Evolutionary conservation across 2,113 vertebrate genomes (phyloP).

Genomic region (Rousettus leschenaultii): DNA sequence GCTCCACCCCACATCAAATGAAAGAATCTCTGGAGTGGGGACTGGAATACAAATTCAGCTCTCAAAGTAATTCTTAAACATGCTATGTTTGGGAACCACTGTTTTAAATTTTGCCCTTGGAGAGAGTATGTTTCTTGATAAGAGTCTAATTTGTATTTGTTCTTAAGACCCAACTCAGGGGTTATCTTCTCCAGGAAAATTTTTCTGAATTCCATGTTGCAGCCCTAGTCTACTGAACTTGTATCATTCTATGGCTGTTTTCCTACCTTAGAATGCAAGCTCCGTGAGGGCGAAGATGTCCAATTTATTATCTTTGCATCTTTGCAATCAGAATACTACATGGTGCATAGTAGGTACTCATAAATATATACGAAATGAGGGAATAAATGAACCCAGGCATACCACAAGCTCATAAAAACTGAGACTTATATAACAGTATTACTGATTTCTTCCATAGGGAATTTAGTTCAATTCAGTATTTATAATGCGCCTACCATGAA

Average conservation of each 20-base stretch:
- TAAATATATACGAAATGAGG: background rate
- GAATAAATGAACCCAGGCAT: background rate
- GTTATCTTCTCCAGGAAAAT: background rate
- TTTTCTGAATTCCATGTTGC: background rate
- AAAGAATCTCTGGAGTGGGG: background rate
- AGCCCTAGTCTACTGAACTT: background rate
- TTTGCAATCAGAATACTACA: background rate
- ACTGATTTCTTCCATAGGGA: background rate
- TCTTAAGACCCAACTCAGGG: background rate
- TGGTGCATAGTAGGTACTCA: background rate
- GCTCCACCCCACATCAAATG: background rate
- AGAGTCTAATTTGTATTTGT: background rate
- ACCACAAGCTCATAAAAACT: background rate
- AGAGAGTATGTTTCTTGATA: background rate
- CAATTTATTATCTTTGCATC: background rate
- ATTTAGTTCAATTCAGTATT: background rate
- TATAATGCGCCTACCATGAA: background rate
- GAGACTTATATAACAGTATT: background rate
- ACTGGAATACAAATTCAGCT: background rate
- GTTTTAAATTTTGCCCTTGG: background rate
- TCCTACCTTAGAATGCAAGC: background rate
- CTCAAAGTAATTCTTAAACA: background rate
- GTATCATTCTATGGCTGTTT: background rate
- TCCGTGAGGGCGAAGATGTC: background rate
- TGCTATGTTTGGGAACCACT: background rate